Base-by-base conservation (phyloP, 2,797 vertebrate species). In the Diplodus puntazzo region DNA sequence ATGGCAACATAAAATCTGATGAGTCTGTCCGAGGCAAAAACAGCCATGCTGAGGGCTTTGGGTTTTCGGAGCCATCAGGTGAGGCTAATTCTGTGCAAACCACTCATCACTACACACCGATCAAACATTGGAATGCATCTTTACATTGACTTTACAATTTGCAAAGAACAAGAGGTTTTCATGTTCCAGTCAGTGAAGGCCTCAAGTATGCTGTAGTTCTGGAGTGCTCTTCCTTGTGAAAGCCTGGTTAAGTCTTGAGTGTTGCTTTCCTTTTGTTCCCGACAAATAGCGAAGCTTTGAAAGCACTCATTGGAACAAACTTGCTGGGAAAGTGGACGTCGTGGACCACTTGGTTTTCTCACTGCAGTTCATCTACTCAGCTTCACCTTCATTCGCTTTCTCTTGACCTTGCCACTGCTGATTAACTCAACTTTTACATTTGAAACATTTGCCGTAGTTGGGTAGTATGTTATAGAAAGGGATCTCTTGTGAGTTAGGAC, bases 1-100 rank as follows among this genome's bases (percentile, higher is more conserved):
- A 90, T 83, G 53, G 81, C 50, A 16, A 65, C 72, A 84, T 90
- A 84, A 89, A 88, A 81, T 62, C 58, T 58, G 73, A 83, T 53
- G 84, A 82, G 83, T 83, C 57, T 2, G 73, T 88, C 49, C 13
- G 53, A 82, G 54, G 58, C 78, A 85, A 45, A 87, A 84, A 76
- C 77, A 79, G 78, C 81, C 77, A 61, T n/a, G 50, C 49, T 4
- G 68, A 75, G 76, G 59, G 67, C 68, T 75, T 83, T 82, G 76
- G 39, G 42, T 39, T 84, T 89, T 83, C 65, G 84, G 65, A 78
- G 65, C 64, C 79, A 67, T 75, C 75, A 64, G 77, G 70, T 53
- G 52, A 71, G 69, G 62, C 69, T 80, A 58, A 86, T 79, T 90
- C 63, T 25, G 67, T 69, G 62, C 23, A 18, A 52, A 59, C 72